Percentiles rank a stretch among this genome's conserved stretches.
phyloP scores from a whole-genome alignment of 2,797 vertebrate species.

The Pseudochaenichthys georgianus region DNA sequence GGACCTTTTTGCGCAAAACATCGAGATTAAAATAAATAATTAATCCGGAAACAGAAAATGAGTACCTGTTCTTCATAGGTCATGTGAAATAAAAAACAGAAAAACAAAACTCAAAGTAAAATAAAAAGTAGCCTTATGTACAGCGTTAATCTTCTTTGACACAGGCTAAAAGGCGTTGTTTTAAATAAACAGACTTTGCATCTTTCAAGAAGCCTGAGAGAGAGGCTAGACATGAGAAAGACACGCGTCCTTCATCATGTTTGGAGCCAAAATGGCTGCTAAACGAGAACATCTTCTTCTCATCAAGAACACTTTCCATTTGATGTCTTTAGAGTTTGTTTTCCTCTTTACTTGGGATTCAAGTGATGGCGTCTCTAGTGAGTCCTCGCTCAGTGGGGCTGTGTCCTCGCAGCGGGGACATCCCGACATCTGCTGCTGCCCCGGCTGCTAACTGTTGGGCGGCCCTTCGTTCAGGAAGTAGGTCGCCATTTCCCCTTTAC shows the following conservation, averaged over 20 bases:
- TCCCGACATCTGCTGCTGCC: slow-evolving; percentile 60
- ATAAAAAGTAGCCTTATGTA: slow-evolving; percentile 87
- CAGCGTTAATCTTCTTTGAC: slow-evolving; percentile 85
- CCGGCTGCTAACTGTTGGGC: slow-evolving; percentile 88
- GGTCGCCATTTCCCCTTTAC: slow-evolving; percentile 98
- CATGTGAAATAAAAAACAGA: slow-evolving; percentile 70
- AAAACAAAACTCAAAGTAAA: slow-evolving; percentile 64
- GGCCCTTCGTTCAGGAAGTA: slow-evolving; percentile 96
- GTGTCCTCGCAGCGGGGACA: slow-evolving; percentile 67
- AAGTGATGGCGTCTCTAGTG: slow-evolving; percentile 81
- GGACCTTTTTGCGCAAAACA: slow-evolving; percentile 87
- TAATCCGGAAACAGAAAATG: slow-evolving; percentile 77
- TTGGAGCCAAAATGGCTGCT: slow-evolving; percentile 71
- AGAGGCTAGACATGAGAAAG: slow-evolving; percentile 86
- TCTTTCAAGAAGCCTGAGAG: slow-evolving; percentile 88
- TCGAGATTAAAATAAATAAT: slow-evolving; percentile 86
- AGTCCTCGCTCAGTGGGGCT: slow-evolving; percentile 75
- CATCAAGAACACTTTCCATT: slow-evolving; percentile 69
- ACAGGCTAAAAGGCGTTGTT: slow-evolving; percentile 87
- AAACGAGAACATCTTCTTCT: slow-evolving; percentile 71
- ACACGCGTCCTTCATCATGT: slow-evolving; percentile 79
- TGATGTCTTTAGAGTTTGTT: slow-evolving; percentile 65
- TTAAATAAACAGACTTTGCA: slow-evolving; percentile 90
- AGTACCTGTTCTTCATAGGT: slow-evolving; percentile 86
- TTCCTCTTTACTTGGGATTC: slow-evolving; percentile 75